Percentiles rank a stretch among this genome's conserved stretches.
These are phyloP conservation scores for Papilio polytes DNA, from an alignment of 1,140 invertebrate species.

Conservation along the genomic window DNA sequence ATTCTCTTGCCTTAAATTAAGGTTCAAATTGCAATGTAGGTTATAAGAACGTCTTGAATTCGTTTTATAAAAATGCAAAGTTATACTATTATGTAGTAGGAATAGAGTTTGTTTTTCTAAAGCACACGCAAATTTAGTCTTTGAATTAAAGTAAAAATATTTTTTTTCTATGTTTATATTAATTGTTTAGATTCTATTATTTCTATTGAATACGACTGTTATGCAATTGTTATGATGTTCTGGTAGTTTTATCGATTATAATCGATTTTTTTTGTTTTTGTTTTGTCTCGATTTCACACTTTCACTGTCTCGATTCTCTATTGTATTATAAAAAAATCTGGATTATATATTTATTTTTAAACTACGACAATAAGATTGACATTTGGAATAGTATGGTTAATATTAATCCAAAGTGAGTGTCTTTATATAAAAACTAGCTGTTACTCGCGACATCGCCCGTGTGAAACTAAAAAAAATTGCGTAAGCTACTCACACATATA, in stretches of 20 bases:
- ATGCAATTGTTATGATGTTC: constrained; percentile 4
- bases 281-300: not conserved
- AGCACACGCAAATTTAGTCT: not conserved
- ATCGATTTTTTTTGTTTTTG: constrained; percentile 2
- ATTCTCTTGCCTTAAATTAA: not conserved
- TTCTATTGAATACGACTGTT: not conserved
- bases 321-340: not conserved
- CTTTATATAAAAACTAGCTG: too few species aligned
- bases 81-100: not conserved
- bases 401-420: too few species aligned
- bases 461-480: too few species aligned
- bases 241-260: not conserved
- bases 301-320: not conserved
- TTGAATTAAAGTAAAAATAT: not conserved
- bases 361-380: too few species aligned
- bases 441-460: too few species aligned
- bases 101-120: not conserved
- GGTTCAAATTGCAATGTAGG: not conserved
- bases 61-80: not conserved
- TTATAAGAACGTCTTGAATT: not conserved
- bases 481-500: too few species aligned
- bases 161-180: not conserved
- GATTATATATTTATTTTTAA: not conserved
- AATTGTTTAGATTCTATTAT: not conserved
- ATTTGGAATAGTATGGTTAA: too few species aligned